Base-by-base conservation (phyloP, 2,888 invertebrate species). In the Mythimna pallens region DNA sequence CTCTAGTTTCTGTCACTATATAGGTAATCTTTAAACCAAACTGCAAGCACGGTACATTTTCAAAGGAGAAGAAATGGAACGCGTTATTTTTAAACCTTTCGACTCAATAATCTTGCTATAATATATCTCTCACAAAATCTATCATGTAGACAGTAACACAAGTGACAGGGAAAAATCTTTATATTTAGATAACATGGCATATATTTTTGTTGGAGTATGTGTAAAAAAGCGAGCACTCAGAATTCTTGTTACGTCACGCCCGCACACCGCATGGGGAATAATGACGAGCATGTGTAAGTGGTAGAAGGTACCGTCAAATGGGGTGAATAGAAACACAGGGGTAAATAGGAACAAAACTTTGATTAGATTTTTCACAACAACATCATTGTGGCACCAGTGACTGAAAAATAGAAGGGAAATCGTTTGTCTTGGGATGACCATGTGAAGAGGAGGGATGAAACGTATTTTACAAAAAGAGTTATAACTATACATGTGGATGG, bases 241-340 rank as follows among this genome's bases (percentile, higher is more conserved):
- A 62, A 50, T 62, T 65, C 52, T 58, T 79, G 80, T 62, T 36
- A n/a, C 65, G 79, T 68, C 83, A 82, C 67, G 52, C 54, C 25
- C 64, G 65, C 36, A 47, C 30, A 12, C 50, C 65, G 43, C 55
- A 30, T 17, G 17, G 62, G 58, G 71, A 82, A 78, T 78, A 66
- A 65, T 70, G 50, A 78, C 4, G 63, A 25, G 54, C 34, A 0
- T n/a, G 58, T 9, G 8, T 22, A 54, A 30, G 70, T 17, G n/a
- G 22, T 30, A 12, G 12, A n/a, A 30, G 30, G 61, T 62, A 54
- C 58, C 17, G n/a, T 17, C 40, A n/a, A 5, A 34, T 52, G 34
- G n/a, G 3, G 20, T n/a, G 55, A 47, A 17, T 20, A 6, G 47
- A 34, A 67, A 68, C 34, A 54, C 30, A 30, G 10, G 25, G 5